These are phyloP conservation scores for Stichodactyla helianthus DNA, from an alignment of 64 coral and sea anemone species.

Conservation along the genomic window DNA sequence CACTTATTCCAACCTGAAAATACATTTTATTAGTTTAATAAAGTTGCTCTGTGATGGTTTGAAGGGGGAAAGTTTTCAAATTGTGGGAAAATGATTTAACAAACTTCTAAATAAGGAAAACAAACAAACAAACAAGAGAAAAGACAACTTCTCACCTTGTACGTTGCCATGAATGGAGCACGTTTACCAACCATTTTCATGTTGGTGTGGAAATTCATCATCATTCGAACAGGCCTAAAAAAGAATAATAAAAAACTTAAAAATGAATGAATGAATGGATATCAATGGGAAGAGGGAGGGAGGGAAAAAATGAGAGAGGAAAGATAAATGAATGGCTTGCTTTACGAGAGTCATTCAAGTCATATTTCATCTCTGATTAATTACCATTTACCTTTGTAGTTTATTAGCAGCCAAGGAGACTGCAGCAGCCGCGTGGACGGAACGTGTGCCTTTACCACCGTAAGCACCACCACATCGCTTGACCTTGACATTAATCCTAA, in stretches of 20 bases:
- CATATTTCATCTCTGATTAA: too few relatives aligned
- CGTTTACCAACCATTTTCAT: slow-evolving; percentile 83
- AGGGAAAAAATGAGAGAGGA: not conserved
- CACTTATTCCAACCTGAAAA: slow-evolving; percentile 58
- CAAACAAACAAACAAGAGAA: not conserved
- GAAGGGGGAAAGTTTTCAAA: too few relatives aligned
- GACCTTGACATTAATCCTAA: slow-evolving; percentile 57
- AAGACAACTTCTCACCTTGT: slow-evolving; percentile 46
- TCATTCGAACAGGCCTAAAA: slow-evolving; percentile 72
- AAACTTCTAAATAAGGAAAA: not conserved
- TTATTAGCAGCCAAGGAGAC: slow-evolving; percentile 64
- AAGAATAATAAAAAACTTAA: not conserved
- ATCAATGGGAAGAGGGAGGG: not conserved
- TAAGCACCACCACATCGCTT: slow-evolving; percentile 82
- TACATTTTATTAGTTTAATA: not conserved
- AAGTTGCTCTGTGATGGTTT: not conserved
- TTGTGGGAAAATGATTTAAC: too few relatives aligned
- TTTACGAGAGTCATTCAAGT: too few relatives aligned
- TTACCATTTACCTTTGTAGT: slow-evolving; percentile 39
- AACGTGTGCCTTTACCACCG: slow-evolving; percentile 60
- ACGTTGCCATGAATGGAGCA: slow-evolving; percentile 66
- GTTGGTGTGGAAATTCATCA: slow-evolving; percentile 87
- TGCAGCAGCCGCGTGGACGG: slow-evolving; percentile 51
- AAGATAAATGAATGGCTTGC: not conserved
- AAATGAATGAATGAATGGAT: not conserved